These are phyloP conservation scores for Nyctibius bracteatus DNA, from an alignment of 2,113 vertebrate genomes.

Conservation along the genomic window DNA sequence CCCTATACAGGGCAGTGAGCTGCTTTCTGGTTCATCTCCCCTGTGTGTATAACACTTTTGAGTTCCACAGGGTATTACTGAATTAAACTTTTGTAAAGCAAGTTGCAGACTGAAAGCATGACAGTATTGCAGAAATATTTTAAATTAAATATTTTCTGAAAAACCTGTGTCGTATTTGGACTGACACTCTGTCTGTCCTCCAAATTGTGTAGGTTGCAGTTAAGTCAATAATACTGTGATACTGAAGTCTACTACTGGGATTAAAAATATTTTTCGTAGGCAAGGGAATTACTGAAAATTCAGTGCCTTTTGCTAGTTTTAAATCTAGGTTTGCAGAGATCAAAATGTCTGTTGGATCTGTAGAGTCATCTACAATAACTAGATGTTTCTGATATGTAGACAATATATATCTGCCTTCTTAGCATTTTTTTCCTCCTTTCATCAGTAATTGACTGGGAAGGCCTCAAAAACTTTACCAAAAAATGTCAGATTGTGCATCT, in stretches of 20 bases:
- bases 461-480: neutral
- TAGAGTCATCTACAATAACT: neutral
- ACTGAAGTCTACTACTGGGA: neutral
- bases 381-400: neutral
- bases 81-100: neutral
- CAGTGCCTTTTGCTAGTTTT: neutral
- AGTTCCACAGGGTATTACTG: neutral
- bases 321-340: neutral
- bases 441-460: neutral
- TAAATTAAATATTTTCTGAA: neutral
- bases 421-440: neutral
- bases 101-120: neutral
- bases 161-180: neutral
- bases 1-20: neutral
- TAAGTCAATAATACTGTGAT: neutral
- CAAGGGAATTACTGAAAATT: neutral
- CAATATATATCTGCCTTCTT: neutral
- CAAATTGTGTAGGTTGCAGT: neutral
- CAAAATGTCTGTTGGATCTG: neutral
- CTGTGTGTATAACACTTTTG: fast-evolving
- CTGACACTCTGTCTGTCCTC: neutral
- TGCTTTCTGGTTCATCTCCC: neutral
- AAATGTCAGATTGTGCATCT: neutral
- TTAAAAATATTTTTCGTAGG: neutral
- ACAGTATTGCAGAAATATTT: neutral